Percentiles rank a stretch among this genome's conserved stretches.
Evolutionary conservation across 2,113 vertebrate species (phyloP).

Genomic region (Apeltes quadracus): DNA sequence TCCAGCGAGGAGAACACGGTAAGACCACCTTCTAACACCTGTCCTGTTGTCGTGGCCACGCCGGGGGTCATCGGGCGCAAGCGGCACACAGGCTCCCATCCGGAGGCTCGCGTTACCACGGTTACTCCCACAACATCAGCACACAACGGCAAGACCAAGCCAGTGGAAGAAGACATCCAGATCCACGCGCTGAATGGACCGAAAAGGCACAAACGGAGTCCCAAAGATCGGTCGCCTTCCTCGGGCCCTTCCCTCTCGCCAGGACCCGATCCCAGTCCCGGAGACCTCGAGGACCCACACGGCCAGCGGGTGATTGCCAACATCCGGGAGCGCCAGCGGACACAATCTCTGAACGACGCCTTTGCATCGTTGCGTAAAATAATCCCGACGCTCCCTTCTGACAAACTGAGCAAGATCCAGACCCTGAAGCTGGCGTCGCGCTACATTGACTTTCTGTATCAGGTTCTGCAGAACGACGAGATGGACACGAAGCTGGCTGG

Average conservation of each 20-base stretch:
- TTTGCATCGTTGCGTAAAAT: constrained; percentile 90
- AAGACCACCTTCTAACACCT: constrained; percentile 73
- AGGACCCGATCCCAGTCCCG: constrained; percentile 48
- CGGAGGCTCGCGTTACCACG: constrained; percentile 38
- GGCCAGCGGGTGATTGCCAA: constrained; percentile 90
- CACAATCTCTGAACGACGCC: constrained; percentile 90
- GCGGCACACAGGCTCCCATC: constrained; percentile 70
- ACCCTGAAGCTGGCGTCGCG: constrained; percentile 90
- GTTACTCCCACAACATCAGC: constrained; percentile 15
- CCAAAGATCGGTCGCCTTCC: constrained; percentile 62
- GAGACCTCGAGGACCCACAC: constrained; percentile 81
- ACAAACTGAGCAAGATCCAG: constrained; percentile 94
- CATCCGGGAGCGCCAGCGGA: constrained; percentile 88
- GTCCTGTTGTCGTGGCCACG: constrained; percentile 75
- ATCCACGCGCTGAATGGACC: constrained; percentile 45
- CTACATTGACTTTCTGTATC: constrained; percentile 92
- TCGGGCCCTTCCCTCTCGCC: constrained; percentile 68
- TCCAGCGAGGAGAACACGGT: constrained; percentile 82
- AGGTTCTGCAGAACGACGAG: constrained; percentile 90
- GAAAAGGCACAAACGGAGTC: constrained; percentile 77
- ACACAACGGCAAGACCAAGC: constrained; percentile 51
- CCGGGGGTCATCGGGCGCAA: constrained; percentile 72
- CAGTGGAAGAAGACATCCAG: constrained; percentile 46
- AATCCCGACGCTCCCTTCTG: constrained; percentile 90
- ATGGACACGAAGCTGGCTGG: constrained; percentile 86